phyloP scores from a whole-genome alignment of 2,797 vertebrate species.

The Epinephelus awoara region DNA sequence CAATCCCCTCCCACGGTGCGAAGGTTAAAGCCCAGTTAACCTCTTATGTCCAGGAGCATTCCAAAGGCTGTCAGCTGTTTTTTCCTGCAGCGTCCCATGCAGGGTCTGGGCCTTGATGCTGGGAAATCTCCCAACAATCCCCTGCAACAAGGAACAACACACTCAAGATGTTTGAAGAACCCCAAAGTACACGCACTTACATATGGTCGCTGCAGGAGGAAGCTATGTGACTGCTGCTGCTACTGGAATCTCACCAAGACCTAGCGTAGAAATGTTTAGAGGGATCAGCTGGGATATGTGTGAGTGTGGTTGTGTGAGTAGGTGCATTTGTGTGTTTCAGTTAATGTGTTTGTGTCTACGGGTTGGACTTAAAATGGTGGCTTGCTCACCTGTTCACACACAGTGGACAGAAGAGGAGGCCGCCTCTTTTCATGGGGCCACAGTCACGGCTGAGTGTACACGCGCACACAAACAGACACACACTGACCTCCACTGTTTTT shows the following conservation, averaged over 20 bases:
- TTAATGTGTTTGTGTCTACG: conserved; percentile 58
- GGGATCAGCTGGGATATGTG: conserved; percentile 65
- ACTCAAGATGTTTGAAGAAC: conserved; percentile 74
- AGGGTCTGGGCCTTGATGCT: conserved; percentile 51
- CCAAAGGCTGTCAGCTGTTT: conserved; percentile 70
- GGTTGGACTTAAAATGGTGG: conserved; percentile 58
- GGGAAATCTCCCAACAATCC: conserved; percentile 61
- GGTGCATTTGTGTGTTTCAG: conserved; percentile 59
- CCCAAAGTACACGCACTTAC: conserved; percentile 37
- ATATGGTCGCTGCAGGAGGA: conserved; percentile 21
- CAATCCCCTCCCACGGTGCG: conserved; percentile 56
- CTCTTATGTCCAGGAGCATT: conserved; percentile 66
- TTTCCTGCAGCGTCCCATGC: conserved; percentile 61
- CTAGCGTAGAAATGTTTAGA: conserved; percentile 41
- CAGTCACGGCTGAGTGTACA: conserved; percentile 61
- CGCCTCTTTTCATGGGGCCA: conserved; percentile 54
- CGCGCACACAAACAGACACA: conserved; percentile 39
- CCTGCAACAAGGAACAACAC: conserved; percentile 63
- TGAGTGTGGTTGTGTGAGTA: conserved; percentile 55
- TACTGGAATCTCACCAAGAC: conserved; percentile 45
- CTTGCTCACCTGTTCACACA: conserved; percentile 84
- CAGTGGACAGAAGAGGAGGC: conserved; percentile 67
- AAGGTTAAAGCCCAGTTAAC: conserved; percentile 78
- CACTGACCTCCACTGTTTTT: conserved; percentile 51
- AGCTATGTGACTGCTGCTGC: conserved; percentile 42